These are phyloP conservation scores for Labeo catla DNA, from an alignment of 2,113 vertebrate genomes.

Conservation along the genomic window DNA sequence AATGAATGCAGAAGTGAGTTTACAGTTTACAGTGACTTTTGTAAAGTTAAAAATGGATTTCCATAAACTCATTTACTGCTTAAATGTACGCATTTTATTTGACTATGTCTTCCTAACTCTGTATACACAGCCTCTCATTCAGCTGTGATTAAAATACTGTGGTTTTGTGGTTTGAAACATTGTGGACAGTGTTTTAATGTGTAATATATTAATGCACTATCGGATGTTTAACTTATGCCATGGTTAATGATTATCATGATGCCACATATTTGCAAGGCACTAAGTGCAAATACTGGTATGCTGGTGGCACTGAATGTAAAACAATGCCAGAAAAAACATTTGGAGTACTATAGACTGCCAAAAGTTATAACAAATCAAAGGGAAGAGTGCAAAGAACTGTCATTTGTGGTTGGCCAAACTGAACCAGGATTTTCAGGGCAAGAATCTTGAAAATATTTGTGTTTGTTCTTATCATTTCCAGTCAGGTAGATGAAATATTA, in stretches of 20 bases:
- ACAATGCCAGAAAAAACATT: too few relatives aligned
- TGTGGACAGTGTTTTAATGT: background rate
- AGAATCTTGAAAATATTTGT: too few relatives aligned
- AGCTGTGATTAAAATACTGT: background rate
- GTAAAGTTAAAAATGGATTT: background rate
- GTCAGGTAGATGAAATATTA: too few relatives aligned
- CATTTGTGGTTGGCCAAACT: too few relatives aligned
- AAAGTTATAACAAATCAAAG: too few relatives aligned
- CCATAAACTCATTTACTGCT: background rate
- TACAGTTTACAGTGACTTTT: background rate
- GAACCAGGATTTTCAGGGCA: too few relatives aligned
- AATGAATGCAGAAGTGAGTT: background rate
- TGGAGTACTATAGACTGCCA: too few relatives aligned
- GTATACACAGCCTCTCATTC: background rate
- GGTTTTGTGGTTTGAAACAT: background rate
- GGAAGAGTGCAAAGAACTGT: too few relatives aligned
- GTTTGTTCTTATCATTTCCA: too few relatives aligned
- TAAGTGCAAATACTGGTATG: too few relatives aligned
- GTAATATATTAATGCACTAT: background rate
- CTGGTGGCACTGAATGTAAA: too few relatives aligned
- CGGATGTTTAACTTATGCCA: background rate
- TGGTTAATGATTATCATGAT: background rate
- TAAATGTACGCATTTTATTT: background rate
- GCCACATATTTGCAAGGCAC: background rate
- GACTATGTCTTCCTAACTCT: background rate